These are phyloP conservation scores for Muscicapa adusta DNA, from an alignment of 2,113 vertebrate species.

Conservation along the genomic window DNA sequence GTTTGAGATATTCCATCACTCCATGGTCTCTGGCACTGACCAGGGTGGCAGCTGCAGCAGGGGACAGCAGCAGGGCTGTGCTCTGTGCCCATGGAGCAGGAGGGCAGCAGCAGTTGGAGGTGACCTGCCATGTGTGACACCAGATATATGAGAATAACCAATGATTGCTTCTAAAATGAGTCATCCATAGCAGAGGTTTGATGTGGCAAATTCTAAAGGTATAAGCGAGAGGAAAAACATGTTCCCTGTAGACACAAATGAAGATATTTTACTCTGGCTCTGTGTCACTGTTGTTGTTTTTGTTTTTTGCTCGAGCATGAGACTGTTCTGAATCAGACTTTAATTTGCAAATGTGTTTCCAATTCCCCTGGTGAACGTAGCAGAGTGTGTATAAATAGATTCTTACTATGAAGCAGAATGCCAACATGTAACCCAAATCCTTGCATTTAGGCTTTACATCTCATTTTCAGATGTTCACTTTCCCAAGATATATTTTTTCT, in stretches of 20 bases:
- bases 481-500: not conserved
- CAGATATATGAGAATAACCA: not conserved
- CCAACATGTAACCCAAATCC: constrained; percentile 1
- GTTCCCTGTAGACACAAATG: not conserved
- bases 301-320: constrained; percentile 7
- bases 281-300: constrained; percentile 1
- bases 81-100: not conserved
- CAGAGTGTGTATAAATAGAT: not conserved
- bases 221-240: not conserved
- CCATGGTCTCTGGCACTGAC: not conserved
- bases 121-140: not conserved
- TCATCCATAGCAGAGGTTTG: not conserved
- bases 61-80: not conserved
- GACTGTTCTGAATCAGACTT: constrained; percentile 38
- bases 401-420: not conserved
- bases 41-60: not conserved
- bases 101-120: not conserved
- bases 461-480: not conserved
- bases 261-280: constrained; percentile 18
- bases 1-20: not conserved
- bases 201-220: not conserved
- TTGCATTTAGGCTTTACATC: not conserved
- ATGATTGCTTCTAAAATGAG: not conserved
- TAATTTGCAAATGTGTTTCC: constrained; percentile 38
- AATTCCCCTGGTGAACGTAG: not conserved